Evolutionary conservation across 2,888 invertebrate genomes (phyloP).

Genomic region (Pycnomerus fuliginosus): DNA sequence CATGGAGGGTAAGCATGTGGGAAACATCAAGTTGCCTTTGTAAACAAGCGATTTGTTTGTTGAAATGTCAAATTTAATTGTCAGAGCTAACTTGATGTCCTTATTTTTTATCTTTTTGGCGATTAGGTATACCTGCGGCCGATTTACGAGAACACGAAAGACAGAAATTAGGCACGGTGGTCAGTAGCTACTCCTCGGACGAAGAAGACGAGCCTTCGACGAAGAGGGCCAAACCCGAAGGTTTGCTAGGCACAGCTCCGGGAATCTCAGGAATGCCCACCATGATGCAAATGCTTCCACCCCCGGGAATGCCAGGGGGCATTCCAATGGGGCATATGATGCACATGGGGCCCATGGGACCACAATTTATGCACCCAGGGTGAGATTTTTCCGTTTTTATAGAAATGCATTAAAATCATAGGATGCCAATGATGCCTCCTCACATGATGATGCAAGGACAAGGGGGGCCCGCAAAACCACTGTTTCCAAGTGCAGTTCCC

Average conservation of each 20-base stretch:
- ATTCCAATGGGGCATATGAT: slow-evolving; percentile 63
- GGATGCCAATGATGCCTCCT: slow-evolving; percentile 56
- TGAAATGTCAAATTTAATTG: too few relatives aligned
- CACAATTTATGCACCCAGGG: slow-evolving; percentile 72
- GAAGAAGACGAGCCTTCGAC: slow-evolving; percentile 82
- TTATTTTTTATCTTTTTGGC: too few relatives aligned
- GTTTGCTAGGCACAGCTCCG: slow-evolving; percentile 64
- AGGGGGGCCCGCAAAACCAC: slow-evolving; percentile 65
- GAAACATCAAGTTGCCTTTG: too few relatives aligned
- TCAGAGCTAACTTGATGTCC: too few relatives aligned
- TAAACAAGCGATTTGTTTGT: too few relatives aligned
- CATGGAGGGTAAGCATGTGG: slow-evolving; percentile 80
- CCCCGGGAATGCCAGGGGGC: slow-evolving; percentile 59
- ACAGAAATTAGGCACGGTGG: slow-evolving; percentile 60
- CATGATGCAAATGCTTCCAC: slow-evolving; percentile 67
- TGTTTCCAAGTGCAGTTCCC: slow-evolving; percentile 79
- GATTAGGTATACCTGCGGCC: slow-evolving; percentile 79
- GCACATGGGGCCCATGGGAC: slow-evolving; percentile 72
- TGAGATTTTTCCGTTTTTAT: too few relatives aligned
- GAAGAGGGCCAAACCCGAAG: slow-evolving; percentile 72
- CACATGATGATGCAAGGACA: slow-evolving; percentile 59
- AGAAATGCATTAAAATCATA: slow-evolving; percentile 37
- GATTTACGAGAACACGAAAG: slow-evolving; percentile 94
- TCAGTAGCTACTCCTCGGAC: slow-evolving; percentile 67
- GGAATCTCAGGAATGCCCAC: slow-evolving; percentile 60